A percentile compares a stretch with the other conserved stretches of the same genome.
Evolutionary conservation across 2,888 invertebrate species (phyloP).

Genomic region (Lasioglossum vierecki): DNA sequence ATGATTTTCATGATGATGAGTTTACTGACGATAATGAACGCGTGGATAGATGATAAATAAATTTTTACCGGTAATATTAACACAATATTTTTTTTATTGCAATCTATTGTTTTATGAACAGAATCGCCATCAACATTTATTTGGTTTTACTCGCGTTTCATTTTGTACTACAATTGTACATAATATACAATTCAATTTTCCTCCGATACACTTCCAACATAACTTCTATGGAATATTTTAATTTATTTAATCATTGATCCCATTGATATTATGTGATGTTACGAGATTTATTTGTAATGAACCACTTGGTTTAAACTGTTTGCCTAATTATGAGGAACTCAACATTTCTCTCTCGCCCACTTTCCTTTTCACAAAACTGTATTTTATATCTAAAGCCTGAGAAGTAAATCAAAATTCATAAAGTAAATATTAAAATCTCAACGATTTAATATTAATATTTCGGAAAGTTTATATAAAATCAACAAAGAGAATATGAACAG

Average conservation of each 20-base stretch:
- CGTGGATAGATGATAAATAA: slow-evolving; percentile 51
- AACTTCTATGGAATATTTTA: not conserved
- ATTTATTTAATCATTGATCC: slow-evolving; percentile 34
- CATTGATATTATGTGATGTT: slow-evolving; percentile 23
- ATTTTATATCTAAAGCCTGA: slow-evolving; percentile 10
- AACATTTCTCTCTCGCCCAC: not conserved
- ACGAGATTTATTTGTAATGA: not conserved
- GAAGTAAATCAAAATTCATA: slow-evolving; percentile 10
- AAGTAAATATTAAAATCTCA: slow-evolving; percentile 10
- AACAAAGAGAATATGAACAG: slow-evolving; percentile 26
- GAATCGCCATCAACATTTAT: slow-evolving; percentile 30
- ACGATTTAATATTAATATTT: slow-evolving; percentile 12
- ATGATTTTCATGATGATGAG: not conserved
- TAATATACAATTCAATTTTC: slow-evolving; percentile 50
- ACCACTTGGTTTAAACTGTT: not conserved
- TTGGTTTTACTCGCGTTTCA: slow-evolving; percentile 26
- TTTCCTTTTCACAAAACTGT: slow-evolving; percentile 7
- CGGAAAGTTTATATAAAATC: not conserved
- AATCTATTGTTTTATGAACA: not conserved
- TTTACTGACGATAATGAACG: slow-evolving; percentile 38
- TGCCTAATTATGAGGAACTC: not conserved
- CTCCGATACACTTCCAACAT: not conserved
- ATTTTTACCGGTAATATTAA: slow-evolving; percentile 56
- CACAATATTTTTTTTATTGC: slow-evolving; percentile 32
- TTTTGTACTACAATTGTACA: slow-evolving; percentile 55